Evolutionary conservation across 2,888 invertebrate species (phyloP).

Genomic region (Cancer borealis): DNA sequence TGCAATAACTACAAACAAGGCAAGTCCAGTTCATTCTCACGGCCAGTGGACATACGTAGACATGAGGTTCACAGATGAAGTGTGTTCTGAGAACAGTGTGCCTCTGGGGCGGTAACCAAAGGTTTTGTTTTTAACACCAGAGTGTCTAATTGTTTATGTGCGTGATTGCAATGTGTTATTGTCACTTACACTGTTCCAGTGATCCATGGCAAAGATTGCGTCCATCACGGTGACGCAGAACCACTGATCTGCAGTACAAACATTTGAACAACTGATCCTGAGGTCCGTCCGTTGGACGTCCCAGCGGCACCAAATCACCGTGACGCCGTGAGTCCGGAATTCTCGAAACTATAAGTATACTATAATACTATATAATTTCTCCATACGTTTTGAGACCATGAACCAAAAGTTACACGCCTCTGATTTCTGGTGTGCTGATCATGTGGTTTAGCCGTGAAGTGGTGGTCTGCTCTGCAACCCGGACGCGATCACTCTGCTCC

Average conservation of each 20-base stretch:
- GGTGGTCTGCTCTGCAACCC: not conserved
- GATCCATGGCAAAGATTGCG: not conserved
- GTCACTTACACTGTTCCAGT: conserved; percentile 4
- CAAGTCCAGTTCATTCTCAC: not conserved
- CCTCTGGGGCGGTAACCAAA: not conserved
- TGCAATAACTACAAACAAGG: not conserved
- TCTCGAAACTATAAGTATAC: not conserved
- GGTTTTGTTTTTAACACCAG: not conserved
- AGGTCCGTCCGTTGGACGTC: not conserved
- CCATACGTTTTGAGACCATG: not conserved
- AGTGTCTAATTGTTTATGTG: not conserved
- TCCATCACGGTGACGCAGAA: conserved; percentile 5
- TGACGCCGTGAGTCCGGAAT: not conserved
- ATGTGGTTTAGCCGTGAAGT: not conserved
- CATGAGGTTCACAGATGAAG: not conserved
- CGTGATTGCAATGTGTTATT: conserved; percentile 14
- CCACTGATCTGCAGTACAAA: conserved; percentile 3
- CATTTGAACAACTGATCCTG: not conserved
- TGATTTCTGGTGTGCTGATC: not conserved
- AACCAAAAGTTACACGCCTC: not conserved
- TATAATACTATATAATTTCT: not conserved
- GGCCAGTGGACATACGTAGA: too few species aligned
- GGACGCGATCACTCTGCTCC: not conserved
- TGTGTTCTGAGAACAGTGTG: not conserved
- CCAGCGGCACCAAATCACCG: not conserved